Conservation (phyloP, 1,140 invertebrate species). For the Euschistus heros region DNA sequence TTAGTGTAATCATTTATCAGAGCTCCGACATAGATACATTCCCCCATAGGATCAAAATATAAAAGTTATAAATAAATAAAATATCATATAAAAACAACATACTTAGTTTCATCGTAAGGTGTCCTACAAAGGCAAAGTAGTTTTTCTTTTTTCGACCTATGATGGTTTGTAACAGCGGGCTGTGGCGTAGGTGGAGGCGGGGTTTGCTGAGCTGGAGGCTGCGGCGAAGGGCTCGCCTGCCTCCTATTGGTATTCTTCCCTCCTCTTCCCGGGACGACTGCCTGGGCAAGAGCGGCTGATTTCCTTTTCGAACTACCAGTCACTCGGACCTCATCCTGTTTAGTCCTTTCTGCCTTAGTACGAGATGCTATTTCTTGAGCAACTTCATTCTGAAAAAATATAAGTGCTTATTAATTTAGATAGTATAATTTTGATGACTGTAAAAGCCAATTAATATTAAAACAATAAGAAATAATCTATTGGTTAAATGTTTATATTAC, state of each 20-base stretch:
- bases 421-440: no score
- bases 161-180: constrained; percentile 29
- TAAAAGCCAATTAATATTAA: no score
- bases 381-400: constrained; percentile 28
- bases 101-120: constrained; percentile 89
- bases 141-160: constrained; percentile 60
- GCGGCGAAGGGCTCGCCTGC: neutral
- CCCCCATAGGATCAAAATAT: no score
- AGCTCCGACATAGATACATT: no score
- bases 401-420: neutral
- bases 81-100: constrained; percentile 31
- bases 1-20: no score
- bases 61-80: neutral
- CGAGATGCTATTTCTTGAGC: constrained; percentile 35
- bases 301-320: constrained; percentile 45
- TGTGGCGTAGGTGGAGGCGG: constrained; percentile 33
- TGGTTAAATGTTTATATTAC: no score
- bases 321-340: constrained; percentile 55
- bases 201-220: constrained; percentile 26
- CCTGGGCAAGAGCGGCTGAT: constrained; percentile 39
- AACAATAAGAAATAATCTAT: neutral
- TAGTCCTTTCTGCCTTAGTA: constrained; percentile 55
- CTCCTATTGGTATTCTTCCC: constrained; percentile 28
- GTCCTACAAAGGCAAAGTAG: constrained; percentile 88
- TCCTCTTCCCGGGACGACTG: constrained; percentile 34